Evolutionary conservation across 2,113 vertebrate genomes (phyloP), one percentile per base, ranked within the genome.

Genomic region (Phaethon lepturus): DNA sequence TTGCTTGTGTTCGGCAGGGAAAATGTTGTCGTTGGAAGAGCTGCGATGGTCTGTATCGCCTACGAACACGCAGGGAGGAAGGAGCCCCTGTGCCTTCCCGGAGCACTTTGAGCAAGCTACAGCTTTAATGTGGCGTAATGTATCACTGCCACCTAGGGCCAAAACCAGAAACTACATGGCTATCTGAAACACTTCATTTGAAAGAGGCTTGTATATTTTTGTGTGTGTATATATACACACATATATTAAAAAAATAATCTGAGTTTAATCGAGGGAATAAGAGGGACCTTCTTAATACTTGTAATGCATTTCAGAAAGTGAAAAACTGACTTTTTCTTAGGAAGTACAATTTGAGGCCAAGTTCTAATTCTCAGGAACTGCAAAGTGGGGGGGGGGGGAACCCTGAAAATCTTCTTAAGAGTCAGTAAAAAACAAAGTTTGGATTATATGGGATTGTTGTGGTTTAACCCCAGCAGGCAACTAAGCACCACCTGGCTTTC

Each of bases 71-170:
- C 1, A 7, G 44, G 26, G n/a, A 49, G 60, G 50, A 68, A 64
- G 2, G 18, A 69, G 42, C 67, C 25, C 24, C 17, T 29, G 11
- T 44, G 31, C 75, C 49, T 76, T 83, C 26, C 25, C 7, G 4
- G 11, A 35, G 18, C 6, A 0, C 52, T 16, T 72, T n/a, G 23
- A 31, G 33, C 24, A 47, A 78, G 12, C 4, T 8, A 1, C 42
- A 47, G 62, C 58, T 82, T 63, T 49, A 18, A 13, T 45, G 69
- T 93, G 93, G 44, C 62, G 53, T 79, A 44, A 86, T 76, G 84
- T 96, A 13, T 77, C 92, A 67, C 93, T 97, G 97, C 98, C 96
- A 97, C 91, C 98, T 98, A 98, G 97, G 91, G 98, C 80, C 52
- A 35, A 33, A 60, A 72, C 17, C 49, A 28, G 85, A 77, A 96